Evolutionary conservation across 2,888 invertebrate genomes (phyloP), one percentile per base, ranked within the genome.

Genomic region (Norana najaformis): DNA sequence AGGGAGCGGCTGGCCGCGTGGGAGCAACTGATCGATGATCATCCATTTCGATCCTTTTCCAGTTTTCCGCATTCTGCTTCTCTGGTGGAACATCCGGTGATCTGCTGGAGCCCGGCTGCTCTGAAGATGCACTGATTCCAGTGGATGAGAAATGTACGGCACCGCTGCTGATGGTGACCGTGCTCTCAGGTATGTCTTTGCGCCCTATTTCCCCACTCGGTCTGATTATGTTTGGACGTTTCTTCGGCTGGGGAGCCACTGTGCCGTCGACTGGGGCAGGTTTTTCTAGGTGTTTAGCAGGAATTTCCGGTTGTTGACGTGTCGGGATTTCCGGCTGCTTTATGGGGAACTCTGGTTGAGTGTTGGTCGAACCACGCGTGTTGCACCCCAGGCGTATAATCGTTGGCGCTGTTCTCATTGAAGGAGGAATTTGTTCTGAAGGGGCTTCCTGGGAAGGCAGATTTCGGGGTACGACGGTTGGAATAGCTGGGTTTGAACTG

Each of bases 31-130:
- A 85, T 5, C 16, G 85, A 13, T 20, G 37, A 36, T 85, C 85
- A 5, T 85, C 85, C 85, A 85, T 85, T 85, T 85, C 85, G 23
- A 85, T 37, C 23, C 85, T 35, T 85, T 85, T 85, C 85, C 85
- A 85, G 85, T 85, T 85, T 16, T 85, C 85, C 35, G 36, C 85
- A 36, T 85, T 85, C 85, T 85, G 85, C 36, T 23, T 85, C 36
- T 36, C 85, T 18, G 85, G 37, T 18, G 37, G 37, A 85, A 36
- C 85, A 36, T 36, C 85, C 23, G 85, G 37, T 5, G 30, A 5
- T 16, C 5, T 23, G 47, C 23, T 83, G 35, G 35, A 1, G 83
- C 35, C 35, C 36, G 4, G 34, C 36, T 83, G 83, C 0, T 85
- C 85, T 35, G 35, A 5, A 30, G 35, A 37, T 35, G 11, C 36